Base-by-base conservation (phyloP, 2,113 vertebrate genomes). In the Reinhardtius hippoglossoides region DNA sequence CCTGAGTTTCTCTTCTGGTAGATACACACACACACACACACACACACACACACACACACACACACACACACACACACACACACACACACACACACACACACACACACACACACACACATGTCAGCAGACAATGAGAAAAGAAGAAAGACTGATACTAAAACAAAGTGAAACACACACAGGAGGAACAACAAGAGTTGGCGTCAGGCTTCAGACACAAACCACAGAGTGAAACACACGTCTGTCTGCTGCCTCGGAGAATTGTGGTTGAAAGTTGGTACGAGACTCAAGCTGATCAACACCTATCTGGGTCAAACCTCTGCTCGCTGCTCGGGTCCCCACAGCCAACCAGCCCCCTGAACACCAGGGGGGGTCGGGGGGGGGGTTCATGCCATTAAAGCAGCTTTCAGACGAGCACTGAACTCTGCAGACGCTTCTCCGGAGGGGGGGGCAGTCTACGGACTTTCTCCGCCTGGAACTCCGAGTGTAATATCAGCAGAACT, bases 261-360 rank as follows among this genome's bases (percentile, higher is more conserved):
- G 82, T 70, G 81, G 86, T 26, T 83, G 63, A 86, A 57, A 79
- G 67, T n/a, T 15, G 26, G 67, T 54, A 42, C 50, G 27, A 69
- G 82, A 79, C 56, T 82, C 27, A 15, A 77, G 67, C 20, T 66
- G 61, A 74, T 84, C 24, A 62, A 75, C 20, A 16, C 3, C 27
- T 61, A 91, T 90, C 87, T 91, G 86, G 87, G 90, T 91, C 87
- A 91, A 78, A 88, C 81, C 83, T 78, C 80, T 61, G n/a, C 35
- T 9, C 35, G 72, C 20, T 67, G 54, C 67, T 70, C 14, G 46
- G 71, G 68, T 71, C 69, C 26, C 14, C 31, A 23, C 74, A 27
- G 18, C 55, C 76, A 78, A 56, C 27, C 27, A 31, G 27, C 27
- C 27, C 27, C 27, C 27, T 31, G 27, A 31, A 31, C 27, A 31